These are phyloP conservation scores for Platalea minor DNA, from an alignment of 2,797 vertebrate genomes.

Conservation along the genomic window DNA sequence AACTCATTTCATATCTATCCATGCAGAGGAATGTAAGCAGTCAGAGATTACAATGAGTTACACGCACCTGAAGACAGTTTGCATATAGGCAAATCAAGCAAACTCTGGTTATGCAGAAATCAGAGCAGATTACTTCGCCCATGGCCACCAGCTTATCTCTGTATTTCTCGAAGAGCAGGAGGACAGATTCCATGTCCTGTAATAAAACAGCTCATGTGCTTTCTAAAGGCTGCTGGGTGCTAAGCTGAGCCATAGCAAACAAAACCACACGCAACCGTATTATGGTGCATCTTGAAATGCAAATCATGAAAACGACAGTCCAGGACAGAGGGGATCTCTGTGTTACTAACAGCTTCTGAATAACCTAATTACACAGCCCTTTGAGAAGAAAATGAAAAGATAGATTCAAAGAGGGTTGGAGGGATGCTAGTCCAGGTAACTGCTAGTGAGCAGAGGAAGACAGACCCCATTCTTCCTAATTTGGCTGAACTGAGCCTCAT, in stretches of 20 bases:
- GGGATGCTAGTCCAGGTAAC: neutral
- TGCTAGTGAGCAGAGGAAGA: neutral
- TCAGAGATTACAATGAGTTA: neutral
- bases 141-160: slow-evolving; percentile 53
- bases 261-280: neutral
- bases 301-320: neutral
- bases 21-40: neutral
- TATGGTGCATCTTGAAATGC: neutral
- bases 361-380: neutral
- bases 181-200: slow-evolving; percentile 66
- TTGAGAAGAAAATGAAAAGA: neutral
- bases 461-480: neutral
- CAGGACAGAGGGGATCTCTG: neutral
- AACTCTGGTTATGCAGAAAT: neutral
- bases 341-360: neutral
- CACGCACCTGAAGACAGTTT: neutral
- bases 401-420: neutral
- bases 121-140: slow-evolving; percentile 50
- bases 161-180: slow-evolving; percentile 62
- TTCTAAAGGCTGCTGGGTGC: neutral
- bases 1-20: neutral
- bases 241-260: neutral
- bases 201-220: neutral
- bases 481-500: neutral
- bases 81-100: neutral